Conservation (phyloP, 2,888 invertebrate genomes). For the Nemapogon koenigi region DNA sequence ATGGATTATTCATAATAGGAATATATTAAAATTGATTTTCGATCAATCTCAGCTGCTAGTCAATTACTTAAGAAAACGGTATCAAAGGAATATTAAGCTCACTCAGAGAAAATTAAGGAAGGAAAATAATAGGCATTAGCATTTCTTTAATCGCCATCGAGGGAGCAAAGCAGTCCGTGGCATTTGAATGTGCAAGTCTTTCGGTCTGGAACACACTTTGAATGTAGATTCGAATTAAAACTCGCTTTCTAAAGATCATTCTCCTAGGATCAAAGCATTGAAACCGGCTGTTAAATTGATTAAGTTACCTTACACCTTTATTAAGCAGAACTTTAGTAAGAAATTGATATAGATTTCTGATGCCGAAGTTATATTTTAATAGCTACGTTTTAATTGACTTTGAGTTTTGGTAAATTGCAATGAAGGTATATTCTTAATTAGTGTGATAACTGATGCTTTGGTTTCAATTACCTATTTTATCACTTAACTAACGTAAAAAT, state of each 20-base stretch:
- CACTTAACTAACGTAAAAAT: too few relatives aligned
- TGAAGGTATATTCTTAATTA: background rate
- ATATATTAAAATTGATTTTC: too few relatives aligned
- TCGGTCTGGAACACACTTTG: conserved; percentile 24
- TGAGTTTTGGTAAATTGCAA: background rate
- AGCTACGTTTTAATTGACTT: background rate
- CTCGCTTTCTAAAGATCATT: conserved; percentile 39
- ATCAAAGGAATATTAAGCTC: conserved; percentile 8
- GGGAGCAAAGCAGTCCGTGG: conserved; percentile 29
- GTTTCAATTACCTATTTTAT: too few relatives aligned
- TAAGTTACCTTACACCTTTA: too few relatives aligned
- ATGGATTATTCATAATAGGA: background rate
- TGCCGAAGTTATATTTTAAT: too few relatives aligned
- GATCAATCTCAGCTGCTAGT: too few relatives aligned
- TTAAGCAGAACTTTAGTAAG: too few relatives aligned
- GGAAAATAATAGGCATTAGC: conserved; percentile 32
- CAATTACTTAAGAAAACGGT: conserved; percentile 7
- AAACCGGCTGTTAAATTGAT: too few relatives aligned
- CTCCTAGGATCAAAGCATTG: conserved; percentile 28
- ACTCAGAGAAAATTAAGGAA: conserved; percentile 27
- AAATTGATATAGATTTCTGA: too few relatives aligned
- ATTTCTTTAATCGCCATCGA: conserved; percentile 43
- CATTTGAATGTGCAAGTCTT: conserved; percentile 36
- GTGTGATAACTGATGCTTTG: background rate
- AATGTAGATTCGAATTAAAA: conserved; percentile 50